Conservation (phyloP, 2,888 invertebrate species). For the Leuctra nigra region DNA sequence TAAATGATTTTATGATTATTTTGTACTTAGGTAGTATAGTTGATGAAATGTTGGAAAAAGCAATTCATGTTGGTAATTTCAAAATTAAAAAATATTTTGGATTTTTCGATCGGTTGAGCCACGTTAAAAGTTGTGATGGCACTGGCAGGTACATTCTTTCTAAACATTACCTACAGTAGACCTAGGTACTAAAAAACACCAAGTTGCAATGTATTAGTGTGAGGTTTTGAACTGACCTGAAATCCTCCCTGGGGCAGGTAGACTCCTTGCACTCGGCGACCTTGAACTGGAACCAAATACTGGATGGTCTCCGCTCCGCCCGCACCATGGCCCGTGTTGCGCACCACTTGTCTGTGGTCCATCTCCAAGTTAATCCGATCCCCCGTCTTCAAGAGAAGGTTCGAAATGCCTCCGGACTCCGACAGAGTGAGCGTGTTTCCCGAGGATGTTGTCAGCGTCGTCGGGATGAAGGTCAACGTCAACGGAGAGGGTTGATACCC, state of each 20-base stretch:
- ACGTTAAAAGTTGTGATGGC: too few species aligned
- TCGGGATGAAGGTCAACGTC: conserved; percentile 40
- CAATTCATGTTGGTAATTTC: too few species aligned
- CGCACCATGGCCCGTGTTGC: background rate
- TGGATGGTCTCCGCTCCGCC: conserved; percentile 30
- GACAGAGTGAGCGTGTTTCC: conserved; percentile 20
- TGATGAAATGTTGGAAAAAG: too few species aligned
- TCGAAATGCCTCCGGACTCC: conserved; percentile 29
- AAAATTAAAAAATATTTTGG: too few species aligned
- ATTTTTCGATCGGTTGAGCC: too few species aligned
- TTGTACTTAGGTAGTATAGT: too few species aligned
- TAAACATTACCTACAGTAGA: too few species aligned
- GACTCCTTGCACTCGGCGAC: conserved; percentile 39
- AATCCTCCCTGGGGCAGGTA: conserved; percentile 37
- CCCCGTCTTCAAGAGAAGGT: conserved; percentile 29
- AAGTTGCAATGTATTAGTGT: too few species aligned
- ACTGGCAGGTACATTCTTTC: too few species aligned
- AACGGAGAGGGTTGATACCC: conserved; percentile 38
- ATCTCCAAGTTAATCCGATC: conserved; percentile 26
- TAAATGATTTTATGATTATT: too few species aligned
- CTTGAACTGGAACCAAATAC: conserved; percentile 34
- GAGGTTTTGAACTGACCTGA: conserved; percentile 24
- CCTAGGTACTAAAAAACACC: too few species aligned
- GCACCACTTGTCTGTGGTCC: conserved; percentile 14
- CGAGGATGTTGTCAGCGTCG: conserved; percentile 34